phyloP scores from a whole-genome alignment of 2,888 invertebrate species.

The Heliconius aoede region DNA sequence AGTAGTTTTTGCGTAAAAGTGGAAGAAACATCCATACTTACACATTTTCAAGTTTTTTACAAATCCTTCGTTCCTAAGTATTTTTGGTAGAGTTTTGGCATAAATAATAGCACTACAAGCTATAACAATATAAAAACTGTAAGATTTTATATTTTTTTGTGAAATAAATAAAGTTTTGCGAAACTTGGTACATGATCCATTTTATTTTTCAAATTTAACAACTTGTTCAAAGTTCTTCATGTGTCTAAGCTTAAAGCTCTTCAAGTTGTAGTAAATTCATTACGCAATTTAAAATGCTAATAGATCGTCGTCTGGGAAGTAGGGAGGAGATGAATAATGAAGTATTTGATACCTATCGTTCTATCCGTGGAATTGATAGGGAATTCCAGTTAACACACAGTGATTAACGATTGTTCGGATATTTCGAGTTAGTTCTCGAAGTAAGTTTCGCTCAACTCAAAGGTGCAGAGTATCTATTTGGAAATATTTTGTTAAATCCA shows the following conservation, averaged over 20 bases:
- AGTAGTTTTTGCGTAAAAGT: no score
- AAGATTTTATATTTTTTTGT: neutral
- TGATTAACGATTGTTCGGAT: conserved; percentile 3
- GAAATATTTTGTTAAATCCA: neutral
- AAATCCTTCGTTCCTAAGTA: no score
- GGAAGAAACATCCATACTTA: no score
- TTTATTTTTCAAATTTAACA: conserved; percentile 29
- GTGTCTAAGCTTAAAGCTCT: conserved; percentile 40
- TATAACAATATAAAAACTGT: no score
- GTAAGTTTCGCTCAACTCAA: neutral
- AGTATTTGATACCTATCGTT: conserved; percentile 67
- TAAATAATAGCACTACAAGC: no score
- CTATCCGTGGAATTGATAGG: conserved; percentile 53
- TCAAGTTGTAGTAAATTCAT: conserved; percentile 67
- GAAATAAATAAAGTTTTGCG: neutral
- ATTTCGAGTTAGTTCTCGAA: neutral
- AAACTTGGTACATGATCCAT: neutral
- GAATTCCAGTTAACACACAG: conserved; percentile 24
- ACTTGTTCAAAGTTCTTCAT: conserved; percentile 32
- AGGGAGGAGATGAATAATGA: conserved; percentile 71
- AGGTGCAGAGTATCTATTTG: neutral
- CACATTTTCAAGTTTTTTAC: no score
- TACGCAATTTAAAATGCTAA: conserved; percentile 80
- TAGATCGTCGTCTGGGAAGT: conserved; percentile 69
- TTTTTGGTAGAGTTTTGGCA: no score